These are phyloP conservation scores for Rhizoglyphus robini DNA, from an alignment of 1,140 invertebrate genomes.

Conservation along the genomic window DNA sequence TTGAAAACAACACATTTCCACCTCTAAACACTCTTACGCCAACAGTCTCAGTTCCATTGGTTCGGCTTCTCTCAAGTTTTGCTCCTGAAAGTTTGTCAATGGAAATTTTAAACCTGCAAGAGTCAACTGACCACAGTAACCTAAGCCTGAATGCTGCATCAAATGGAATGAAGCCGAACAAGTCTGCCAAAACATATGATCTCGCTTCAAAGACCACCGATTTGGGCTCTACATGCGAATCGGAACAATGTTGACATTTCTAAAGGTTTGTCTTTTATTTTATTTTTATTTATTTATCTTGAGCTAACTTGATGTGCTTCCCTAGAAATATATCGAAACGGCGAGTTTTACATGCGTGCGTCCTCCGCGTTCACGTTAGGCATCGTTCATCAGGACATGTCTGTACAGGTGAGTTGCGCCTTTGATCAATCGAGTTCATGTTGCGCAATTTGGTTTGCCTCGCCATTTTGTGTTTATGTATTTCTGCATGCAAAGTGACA, in stretches of 20 bases:
- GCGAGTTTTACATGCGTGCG: constrained; percentile 97
- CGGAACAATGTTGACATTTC: constrained; percentile 47
- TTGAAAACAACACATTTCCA: neutral
- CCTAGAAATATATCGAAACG: constrained; percentile 87
- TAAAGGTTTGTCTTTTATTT: constrained; percentile 34
- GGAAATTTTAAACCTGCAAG: constrained; percentile 24
- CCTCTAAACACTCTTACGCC: constrained; percentile 15
- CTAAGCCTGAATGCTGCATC: neutral
- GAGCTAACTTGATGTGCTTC: constrained; percentile 22
- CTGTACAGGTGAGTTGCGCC: constrained; percentile 59
- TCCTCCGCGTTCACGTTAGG: constrained; percentile 98
- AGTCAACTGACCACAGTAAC: neutral
- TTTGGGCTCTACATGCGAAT: constrained; percentile 33
- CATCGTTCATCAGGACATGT: constrained; percentile 90
- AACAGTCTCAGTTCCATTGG: constrained; percentile 21
- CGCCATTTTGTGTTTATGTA: too few relatives aligned
- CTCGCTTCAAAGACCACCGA: neutral
- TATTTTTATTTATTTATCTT: constrained; percentile 11
- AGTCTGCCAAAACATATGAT: neutral
- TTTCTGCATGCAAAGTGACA: too few relatives aligned
- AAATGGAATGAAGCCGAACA: neutral
- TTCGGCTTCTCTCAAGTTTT: constrained; percentile 17
- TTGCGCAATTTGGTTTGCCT: too few relatives aligned
- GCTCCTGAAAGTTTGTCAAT: constrained; percentile 21
- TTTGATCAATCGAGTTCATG: constrained; percentile 2